Evolutionary conservation across 1,140 invertebrate species (phyloP), one percentile per base, ranked within the genome.

Genomic region (Bombus confusus): DNA sequence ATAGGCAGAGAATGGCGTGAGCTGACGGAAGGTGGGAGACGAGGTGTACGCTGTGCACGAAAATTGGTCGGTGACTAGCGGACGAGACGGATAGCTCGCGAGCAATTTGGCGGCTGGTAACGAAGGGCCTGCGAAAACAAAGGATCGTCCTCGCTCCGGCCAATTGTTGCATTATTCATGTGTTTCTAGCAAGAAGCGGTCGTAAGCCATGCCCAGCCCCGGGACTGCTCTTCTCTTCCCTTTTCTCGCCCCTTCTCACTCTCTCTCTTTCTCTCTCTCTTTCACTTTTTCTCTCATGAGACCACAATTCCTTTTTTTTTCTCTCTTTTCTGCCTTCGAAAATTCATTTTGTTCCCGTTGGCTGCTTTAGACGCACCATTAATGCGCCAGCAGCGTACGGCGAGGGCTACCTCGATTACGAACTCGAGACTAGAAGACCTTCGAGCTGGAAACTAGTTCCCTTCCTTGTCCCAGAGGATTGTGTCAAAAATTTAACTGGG

Each of bases 111-210:
- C 92, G 92, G 92, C 80, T 87, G 82, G 92, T 93, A 93, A 93
- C 93, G 92, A 93, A 92, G 92, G 93, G 91, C 86, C 92, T 89
- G 90, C 91, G 94, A 93, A 94, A 93, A 94, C 93, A 94, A 94
- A 94, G 93, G 93, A 91, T 93, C 91, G 88, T 89, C 88, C 89
- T 85, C 90, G 80, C 77, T 88, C 86, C 85, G 85, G 59, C 91
- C 88, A 93, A 94, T 94, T 94, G 92, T 94, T 94, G 93, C 93
- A 94, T 94, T 94, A 94, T 94, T 94, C 94, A 94, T 94, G 92
- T 84, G 89, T 92, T 92, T 93, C 93, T 93, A 93, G 93, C 90
- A 92, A 94, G 91, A 94, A 93, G 90, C 90, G 88, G 86, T 89
- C 91, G 90, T 92, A 91, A 91, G 89, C 85, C 80, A 79, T 90